These are phyloP conservation scores for Stenoptilia bipunctidactyla DNA, from an alignment of 2,888 invertebrate species.

Conservation along the genomic window DNA sequence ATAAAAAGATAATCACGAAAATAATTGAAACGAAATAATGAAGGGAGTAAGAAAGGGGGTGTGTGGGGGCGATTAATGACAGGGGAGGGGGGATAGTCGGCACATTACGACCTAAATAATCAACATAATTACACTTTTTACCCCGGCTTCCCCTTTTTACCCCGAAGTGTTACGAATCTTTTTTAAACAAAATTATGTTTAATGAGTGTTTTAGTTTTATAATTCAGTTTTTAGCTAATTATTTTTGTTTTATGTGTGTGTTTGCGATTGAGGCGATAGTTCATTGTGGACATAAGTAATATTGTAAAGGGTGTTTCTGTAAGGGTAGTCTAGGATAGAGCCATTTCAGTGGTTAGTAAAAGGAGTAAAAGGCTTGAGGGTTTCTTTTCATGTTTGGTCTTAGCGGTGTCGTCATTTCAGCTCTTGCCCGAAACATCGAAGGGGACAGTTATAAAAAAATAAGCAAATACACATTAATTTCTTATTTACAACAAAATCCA, in stretches of 20 bases:
- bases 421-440: too few relatives aligned
- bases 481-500: too few relatives aligned
- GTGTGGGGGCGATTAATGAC: constrained; percentile 56
- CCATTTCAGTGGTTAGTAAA: too few relatives aligned
- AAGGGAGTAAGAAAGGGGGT: constrained; percentile 39
- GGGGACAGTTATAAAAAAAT: too few relatives aligned
- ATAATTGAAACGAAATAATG: constrained; percentile 72
- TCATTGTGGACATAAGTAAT: too few relatives aligned
- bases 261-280: not conserved
- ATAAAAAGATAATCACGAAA: constrained; percentile 72
- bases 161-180: not conserved
- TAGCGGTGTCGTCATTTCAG: too few relatives aligned
- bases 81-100: constrained; percentile 53
- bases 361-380: too few relatives aligned
- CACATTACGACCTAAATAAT: constrained; percentile 69
- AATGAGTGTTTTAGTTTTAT: constrained; percentile 1
- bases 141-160: constrained; percentile 40
- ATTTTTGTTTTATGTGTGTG: not conserved
- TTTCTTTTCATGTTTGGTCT: too few relatives aligned
- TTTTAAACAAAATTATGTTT: constrained; percentile 5
- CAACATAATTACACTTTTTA: constrained; percentile 71
- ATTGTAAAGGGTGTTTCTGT: too few relatives aligned
- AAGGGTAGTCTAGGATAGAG: too few relatives aligned
- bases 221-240: not conserved
- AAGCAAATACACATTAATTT: too few relatives aligned